A percentile compares a stretch with the other conserved stretches of the same genome.
Evolutionary conservation across 2,888 invertebrate species (phyloP).

Genomic region (Trichogramma evanescens): DNA sequence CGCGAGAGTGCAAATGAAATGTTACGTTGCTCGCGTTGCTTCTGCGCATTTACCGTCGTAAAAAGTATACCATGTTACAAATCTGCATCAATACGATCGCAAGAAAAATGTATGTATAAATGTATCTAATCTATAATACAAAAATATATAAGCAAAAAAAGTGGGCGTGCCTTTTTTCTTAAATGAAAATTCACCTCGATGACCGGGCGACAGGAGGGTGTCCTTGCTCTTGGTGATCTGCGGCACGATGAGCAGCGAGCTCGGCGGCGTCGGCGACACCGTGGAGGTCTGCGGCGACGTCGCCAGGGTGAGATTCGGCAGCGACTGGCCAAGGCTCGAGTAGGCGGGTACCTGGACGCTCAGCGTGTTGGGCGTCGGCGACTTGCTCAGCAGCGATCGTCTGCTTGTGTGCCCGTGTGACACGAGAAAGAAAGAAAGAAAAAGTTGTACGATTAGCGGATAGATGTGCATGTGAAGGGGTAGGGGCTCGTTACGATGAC

Average conservation of each 20-base stretch:
- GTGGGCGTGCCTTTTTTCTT: constrained; percentile 19
- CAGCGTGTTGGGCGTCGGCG: constrained; percentile 63
- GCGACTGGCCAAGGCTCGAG: constrained; percentile 67
- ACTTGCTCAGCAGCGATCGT: constrained; percentile 45
- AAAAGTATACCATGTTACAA: no score
- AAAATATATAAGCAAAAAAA: neutral
- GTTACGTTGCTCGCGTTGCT: no score
- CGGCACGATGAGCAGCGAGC: constrained; percentile 46
- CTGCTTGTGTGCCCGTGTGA: constrained; percentile 26
- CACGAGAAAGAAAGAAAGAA: neutral
- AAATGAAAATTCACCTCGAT: constrained; percentile 39
- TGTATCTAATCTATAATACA: no score
- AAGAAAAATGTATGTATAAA: no score
- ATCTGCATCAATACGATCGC: no score
- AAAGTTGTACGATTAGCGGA: neutral
- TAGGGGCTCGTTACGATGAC: neutral
- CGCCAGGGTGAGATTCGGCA: constrained; percentile 64
- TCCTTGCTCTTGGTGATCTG: constrained; percentile 48
- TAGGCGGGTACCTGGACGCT: constrained; percentile 63
- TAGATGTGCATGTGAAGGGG: neutral
- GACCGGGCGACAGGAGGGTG: constrained; percentile 44
- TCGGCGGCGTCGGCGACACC: constrained; percentile 45
- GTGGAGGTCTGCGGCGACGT: constrained; percentile 46
- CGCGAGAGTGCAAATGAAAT: no score
- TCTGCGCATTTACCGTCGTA: no score